Evolutionary conservation across 2,797 vertebrate species (phyloP).

Genomic region (Lindbergichthys nudifrons): DNA sequence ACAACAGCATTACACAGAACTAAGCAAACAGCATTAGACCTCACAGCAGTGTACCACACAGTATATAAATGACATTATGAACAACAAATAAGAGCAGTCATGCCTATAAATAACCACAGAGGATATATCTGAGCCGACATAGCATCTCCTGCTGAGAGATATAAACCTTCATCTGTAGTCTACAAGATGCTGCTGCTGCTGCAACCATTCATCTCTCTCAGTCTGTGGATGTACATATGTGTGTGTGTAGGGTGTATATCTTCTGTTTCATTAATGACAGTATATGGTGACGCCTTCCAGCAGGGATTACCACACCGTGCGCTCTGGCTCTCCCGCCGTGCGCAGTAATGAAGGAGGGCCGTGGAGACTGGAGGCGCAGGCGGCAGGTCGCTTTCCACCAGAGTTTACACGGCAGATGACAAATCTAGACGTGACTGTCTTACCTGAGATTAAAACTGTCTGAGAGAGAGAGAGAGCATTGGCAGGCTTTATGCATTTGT

Average conservation of each 20-base stretch:
- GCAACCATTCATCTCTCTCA: constrained; percentile 25
- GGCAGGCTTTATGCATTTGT: constrained; percentile 32
- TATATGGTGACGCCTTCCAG: constrained; percentile 67
- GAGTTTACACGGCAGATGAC: constrained; percentile 59
- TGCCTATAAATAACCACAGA: constrained; percentile 31
- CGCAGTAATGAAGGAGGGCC: constrained; percentile 71
- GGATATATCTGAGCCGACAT: constrained; percentile 43
- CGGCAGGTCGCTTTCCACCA: constrained; percentile 51
- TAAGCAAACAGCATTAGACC: constrained; percentile 29
- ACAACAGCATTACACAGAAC: constrained; percentile 1
- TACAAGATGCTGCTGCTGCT: constrained; percentile 39
- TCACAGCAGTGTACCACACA: constrained; percentile 9
- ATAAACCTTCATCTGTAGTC: constrained; percentile 45
- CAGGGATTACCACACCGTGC: constrained; percentile 69
- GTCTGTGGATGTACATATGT: not conserved
- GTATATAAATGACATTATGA: constrained; percentile 21
- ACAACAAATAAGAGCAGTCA: constrained; percentile 47
- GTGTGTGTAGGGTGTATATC: constrained; percentile 11
- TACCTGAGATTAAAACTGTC: constrained; percentile 67
- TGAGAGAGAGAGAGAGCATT: constrained; percentile 22
- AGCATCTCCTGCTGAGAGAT: constrained; percentile 52
- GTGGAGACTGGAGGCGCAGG: constrained; percentile 47
- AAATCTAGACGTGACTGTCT: constrained; percentile 66
- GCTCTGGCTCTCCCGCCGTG: constrained; percentile 63
- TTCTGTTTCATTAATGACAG: constrained; percentile 69